Conservation (phyloP, 2,797 vertebrate genomes). For the Sebastes nivosus region DNA sequence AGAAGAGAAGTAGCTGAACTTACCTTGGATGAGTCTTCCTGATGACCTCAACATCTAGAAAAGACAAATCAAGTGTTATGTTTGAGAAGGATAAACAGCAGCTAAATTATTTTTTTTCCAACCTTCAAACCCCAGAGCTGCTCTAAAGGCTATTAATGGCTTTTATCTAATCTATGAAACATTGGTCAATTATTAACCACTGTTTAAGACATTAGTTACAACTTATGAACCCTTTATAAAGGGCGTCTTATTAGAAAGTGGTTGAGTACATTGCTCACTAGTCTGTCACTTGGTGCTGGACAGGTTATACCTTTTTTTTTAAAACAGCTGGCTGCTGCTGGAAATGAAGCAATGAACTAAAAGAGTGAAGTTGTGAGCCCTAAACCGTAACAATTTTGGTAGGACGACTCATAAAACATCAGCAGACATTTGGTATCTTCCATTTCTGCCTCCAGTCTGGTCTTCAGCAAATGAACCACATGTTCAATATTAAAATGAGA, state of each 20-base stretch:
- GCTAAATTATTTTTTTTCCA: not conserved
- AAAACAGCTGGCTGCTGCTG: not conserved
- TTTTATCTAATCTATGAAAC: not conserved
- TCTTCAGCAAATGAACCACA: not conserved
- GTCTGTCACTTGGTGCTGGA: not conserved
- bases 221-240: not conserved
- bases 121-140: not conserved
- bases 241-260: not conserved
- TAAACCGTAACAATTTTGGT: not conserved
- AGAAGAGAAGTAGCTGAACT: not conserved
- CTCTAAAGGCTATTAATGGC: not conserved
- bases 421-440: not conserved
- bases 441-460: not conserved
- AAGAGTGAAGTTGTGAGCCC: not conserved
- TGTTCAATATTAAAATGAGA: not conserved
- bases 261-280: not conserved
- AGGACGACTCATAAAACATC: not conserved
- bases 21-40: not conserved
- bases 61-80: not conserved
- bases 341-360: not conserved
- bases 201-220: not conserved
- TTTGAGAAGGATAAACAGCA: not conserved
- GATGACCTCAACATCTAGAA: not conserved
- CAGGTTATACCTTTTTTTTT: not conserved
- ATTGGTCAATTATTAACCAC: not conserved